phyloP scores from a whole-genome alignment of 1,140 invertebrate species.

The Cherax destructor region DNA sequence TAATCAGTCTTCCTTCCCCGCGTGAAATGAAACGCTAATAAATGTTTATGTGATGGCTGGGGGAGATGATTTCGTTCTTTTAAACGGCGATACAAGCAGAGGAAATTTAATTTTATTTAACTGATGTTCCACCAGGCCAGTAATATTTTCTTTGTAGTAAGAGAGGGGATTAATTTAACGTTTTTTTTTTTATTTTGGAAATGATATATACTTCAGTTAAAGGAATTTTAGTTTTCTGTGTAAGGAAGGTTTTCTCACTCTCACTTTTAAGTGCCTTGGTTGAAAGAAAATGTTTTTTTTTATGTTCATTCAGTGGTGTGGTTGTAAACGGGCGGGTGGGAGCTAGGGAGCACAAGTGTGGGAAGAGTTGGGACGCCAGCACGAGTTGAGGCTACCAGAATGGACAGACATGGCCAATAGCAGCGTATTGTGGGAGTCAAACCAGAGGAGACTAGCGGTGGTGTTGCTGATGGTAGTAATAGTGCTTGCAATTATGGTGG shows the following conservation, averaged over 20 bases:
- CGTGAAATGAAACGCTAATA: slow-evolving; percentile 11
- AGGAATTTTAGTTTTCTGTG: not conserved
- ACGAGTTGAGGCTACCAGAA: not conserved
- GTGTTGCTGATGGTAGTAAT: not conserved
- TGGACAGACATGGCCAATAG: not conserved
- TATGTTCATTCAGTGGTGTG: not conserved
- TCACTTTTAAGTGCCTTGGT: not conserved
- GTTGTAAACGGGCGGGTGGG: not conserved
- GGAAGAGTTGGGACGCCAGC: not conserved
- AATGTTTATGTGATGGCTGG: not conserved
- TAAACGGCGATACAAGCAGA: not conserved
- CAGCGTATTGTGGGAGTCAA: not conserved
- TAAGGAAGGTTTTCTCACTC: not conserved
- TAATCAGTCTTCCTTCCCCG: slow-evolving; percentile 22
- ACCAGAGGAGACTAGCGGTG: not conserved
- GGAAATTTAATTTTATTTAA: not conserved
- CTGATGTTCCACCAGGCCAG: not conserved
- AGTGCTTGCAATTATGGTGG: too few species aligned
- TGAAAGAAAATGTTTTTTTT: slow-evolving; percentile 11
- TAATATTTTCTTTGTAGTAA: not conserved
- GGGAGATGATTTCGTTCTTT: not conserved
- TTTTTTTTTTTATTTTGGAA: not conserved
- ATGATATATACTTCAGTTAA: not conserved
- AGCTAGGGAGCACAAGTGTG: not conserved
- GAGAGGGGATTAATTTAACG: not conserved